Base-by-base conservation (phyloP, 2,113 vertebrate species). In the Aythya baeri region DNA sequence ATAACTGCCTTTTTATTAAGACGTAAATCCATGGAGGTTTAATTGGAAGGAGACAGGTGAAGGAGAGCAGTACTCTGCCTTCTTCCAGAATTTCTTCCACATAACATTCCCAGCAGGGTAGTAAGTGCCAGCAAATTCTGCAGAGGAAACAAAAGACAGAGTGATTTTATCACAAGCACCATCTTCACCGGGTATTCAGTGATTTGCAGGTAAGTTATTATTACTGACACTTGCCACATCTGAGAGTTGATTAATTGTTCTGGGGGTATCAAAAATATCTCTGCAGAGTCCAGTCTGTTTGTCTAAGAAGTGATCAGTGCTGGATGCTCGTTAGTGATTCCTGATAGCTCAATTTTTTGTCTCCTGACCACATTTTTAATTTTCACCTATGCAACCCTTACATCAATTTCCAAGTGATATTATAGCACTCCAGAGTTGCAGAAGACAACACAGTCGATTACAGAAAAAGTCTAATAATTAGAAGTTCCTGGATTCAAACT, bases 401-500 rank as follows among this genome's bases (percentile, higher is more conserved):
- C 32, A 74, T 71, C 76, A 93, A 70, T 86, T 96, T 94, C 91
- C 62, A 95, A 79, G 72, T 81, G 79, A 88, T 94, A 55, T 77
- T 94, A 59, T 57, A 84, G 43, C 73, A 93, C 76, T 78, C 49
- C 43, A 70, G 88, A 79, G 49, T 72, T 90, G 62, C 83, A 79
- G 86, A 58, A 86, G 73, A 75, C 57, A 95, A 78, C 52, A 83
- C 52, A 93, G 76, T 88, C 3, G 0, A 96, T 88, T 90, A 68
- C 49, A 90, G 80, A 38, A 90, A 44, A 91, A 84, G 61, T 91
- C 57, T 81, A 86, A 74, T 91, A 91, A 88, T 59, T 59, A 90
- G 85, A 91, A 91, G 85, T 74, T 95, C 80, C 76, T 86, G 72
- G 83, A 93, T 92, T 95, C 95, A 95, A 93, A 84, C 88, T 86